A percentile compares a stretch with the other conserved stretches of the same genome.
phyloP scores from a whole-genome alignment of 1,140 invertebrate species.

The Drosophila truncata region DNA sequence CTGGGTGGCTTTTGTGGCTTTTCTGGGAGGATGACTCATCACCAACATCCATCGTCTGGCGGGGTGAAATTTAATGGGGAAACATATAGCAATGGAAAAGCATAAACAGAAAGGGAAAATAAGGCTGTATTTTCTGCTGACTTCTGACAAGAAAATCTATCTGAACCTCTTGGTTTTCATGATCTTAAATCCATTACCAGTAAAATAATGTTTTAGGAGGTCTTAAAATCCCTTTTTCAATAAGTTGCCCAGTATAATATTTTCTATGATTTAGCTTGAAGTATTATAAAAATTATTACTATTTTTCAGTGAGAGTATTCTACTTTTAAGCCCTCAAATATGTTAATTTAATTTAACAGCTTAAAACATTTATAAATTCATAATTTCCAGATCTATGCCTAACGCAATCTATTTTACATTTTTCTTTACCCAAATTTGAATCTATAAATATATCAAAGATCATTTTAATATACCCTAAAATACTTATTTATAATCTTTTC shows the following conservation, averaged over 20 bases:
- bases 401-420: background rate
- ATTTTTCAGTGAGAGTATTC: background rate
- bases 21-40: conserved; percentile 35
- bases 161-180: background rate
- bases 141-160: background rate
- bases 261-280: background rate
- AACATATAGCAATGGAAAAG: conserved; percentile 5
- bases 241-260: background rate
- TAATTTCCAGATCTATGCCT: too few relatives aligned
- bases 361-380: background rate
- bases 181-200: background rate
- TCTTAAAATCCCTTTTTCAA: rapidly evolving
- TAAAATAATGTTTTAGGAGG: background rate
- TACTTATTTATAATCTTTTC: background rate
- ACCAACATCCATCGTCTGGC: conserved; percentile 9
- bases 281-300: background rate
- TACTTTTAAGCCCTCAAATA: background rate
- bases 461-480: background rate
- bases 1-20: conserved; percentile 16
- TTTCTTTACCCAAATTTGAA: background rate
- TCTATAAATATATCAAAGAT: background rate
- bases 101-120: background rate
- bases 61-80: conserved; percentile 18
- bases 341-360: background rate
- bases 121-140: background rate